Percentiles rank a stretch among this genome's conserved stretches.
These are phyloP conservation scores for Pteropus alecto DNA, from an alignment of 2,113 vertebrate species.

Conservation along the genomic window DNA sequence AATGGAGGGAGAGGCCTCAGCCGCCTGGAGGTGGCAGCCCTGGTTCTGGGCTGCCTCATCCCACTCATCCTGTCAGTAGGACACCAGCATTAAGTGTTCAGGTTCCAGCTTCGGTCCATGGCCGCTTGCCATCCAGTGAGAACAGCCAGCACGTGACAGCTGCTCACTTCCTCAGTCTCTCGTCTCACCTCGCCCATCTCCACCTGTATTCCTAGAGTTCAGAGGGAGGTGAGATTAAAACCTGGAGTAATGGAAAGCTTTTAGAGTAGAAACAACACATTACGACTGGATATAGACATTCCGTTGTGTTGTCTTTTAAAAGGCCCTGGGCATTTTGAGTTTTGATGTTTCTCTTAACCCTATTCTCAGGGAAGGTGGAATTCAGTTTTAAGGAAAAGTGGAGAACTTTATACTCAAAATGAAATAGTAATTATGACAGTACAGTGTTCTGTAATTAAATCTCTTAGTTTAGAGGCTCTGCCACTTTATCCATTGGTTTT, in stretches of 20 bases:
- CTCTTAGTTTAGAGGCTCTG: conserved; percentile 65
- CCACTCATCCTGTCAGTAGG: conserved; percentile 95
- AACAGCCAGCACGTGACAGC: conserved; percentile 70
- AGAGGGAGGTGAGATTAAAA: conserved; percentile 76
- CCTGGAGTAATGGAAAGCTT: conserved; percentile 67
- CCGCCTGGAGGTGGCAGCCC: conserved; percentile 93
- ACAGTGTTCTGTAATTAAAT: conserved; percentile 73
- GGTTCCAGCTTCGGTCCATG: conserved; percentile 47
- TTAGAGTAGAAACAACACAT: conserved; percentile 78
- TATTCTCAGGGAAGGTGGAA: conserved; percentile 87
- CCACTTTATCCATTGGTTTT: conserved; percentile 30
- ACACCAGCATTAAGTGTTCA: conserved; percentile 91
- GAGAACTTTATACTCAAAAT: conserved; percentile 70
- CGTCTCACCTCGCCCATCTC: conserved; percentile 73
- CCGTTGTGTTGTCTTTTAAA: conserved; percentile 78
- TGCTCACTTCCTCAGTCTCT: conserved; percentile 73
- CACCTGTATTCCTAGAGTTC: conserved; percentile 76
- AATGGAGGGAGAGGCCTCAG: conserved; percentile 92
- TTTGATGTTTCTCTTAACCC: conserved; percentile 82
- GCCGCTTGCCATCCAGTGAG: conserved; percentile 34
- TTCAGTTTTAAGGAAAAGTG: conserved; percentile 77
- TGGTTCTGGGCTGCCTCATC: conserved; percentile 96
- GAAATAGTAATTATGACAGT: conserved; percentile 80
- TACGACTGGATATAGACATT: conserved; percentile 66
- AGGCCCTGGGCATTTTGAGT: conserved; percentile 77